Evolutionary conservation across 2,888 invertebrate species (phyloP).

Genomic region (Andrena bucephala): DNA sequence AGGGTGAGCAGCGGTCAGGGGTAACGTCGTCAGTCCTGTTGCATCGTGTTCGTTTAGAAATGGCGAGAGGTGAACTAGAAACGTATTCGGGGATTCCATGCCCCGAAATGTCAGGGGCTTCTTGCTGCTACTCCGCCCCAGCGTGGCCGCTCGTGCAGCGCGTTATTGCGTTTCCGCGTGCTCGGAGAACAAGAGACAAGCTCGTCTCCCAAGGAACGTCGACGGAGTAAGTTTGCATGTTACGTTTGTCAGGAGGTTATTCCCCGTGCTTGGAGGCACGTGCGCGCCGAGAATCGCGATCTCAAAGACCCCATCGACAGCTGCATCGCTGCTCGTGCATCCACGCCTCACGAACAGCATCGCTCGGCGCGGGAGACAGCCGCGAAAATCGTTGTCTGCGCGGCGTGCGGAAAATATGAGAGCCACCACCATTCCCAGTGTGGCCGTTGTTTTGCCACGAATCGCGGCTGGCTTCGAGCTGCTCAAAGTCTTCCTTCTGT

Average conservation of each 20-base stretch:
- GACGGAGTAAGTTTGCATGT: constrained; percentile 37
- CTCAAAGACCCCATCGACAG: constrained; percentile 30
- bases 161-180: constrained; percentile 17
- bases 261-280: constrained; percentile 18
- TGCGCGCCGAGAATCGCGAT: constrained; percentile 27
- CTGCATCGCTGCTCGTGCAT: constrained; percentile 53
- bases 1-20: background rate
- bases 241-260: constrained; percentile 56
- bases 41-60: no score
- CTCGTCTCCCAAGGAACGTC: constrained; percentile 17
- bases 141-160: constrained; percentile 5
- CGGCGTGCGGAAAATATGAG: constrained; percentile 45
- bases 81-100: no score
- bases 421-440: constrained; percentile 28
- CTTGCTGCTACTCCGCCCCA: background rate
- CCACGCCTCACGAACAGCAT: constrained; percentile 45
- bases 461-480: background rate
- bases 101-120: background rate
- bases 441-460: constrained; percentile 25
- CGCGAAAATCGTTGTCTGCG: constrained; percentile 41
- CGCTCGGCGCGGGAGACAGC: constrained; percentile 32
- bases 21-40: no score
- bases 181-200: constrained; percentile 13
- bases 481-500: background rate
- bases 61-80: no score